Conservation (phyloP, 2,113 vertebrate species). For the Microcebus tavaratra region DNA sequence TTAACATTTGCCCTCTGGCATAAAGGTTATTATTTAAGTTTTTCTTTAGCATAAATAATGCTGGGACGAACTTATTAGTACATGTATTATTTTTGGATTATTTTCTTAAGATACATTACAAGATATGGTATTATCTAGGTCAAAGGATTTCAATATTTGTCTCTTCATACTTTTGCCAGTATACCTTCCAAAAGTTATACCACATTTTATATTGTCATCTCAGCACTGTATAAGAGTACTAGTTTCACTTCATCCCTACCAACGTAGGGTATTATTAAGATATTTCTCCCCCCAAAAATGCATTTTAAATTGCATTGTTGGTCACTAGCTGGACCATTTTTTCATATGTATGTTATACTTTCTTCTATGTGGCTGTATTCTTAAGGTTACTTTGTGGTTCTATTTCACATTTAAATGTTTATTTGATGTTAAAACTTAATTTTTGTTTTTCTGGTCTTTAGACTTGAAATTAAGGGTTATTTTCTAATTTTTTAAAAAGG, state of each 20-base stretch:
- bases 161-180: not conserved
- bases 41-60: slow-evolving; percentile 22
- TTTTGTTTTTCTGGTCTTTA: slow-evolving; percentile 18
- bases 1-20: not conserved
- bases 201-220: not conserved
- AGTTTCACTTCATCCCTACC: not conserved
- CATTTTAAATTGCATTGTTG: slow-evolving; percentile 10
- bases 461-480: slow-evolving; percentile 4
- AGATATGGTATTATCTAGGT: not conserved
- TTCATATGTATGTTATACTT: not conserved
- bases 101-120: not conserved
- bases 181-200: not conserved
- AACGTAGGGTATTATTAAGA: not conserved
- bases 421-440: slow-evolving; percentile 3
- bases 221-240: not conserved
- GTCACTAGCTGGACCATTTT: not conserved
- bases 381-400: not conserved
- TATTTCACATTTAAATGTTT: not conserved
- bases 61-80: not conserved
- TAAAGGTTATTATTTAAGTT: not conserved
- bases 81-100: slow-evolving; percentile 28
- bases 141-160: slow-evolving; percentile 20
- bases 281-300: not conserved
- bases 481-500: slow-evolving; percentile 10
- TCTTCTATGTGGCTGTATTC: not conserved